Base-by-base conservation (phyloP, 2,888 invertebrate species). In the Drosophila colorata region DNA sequence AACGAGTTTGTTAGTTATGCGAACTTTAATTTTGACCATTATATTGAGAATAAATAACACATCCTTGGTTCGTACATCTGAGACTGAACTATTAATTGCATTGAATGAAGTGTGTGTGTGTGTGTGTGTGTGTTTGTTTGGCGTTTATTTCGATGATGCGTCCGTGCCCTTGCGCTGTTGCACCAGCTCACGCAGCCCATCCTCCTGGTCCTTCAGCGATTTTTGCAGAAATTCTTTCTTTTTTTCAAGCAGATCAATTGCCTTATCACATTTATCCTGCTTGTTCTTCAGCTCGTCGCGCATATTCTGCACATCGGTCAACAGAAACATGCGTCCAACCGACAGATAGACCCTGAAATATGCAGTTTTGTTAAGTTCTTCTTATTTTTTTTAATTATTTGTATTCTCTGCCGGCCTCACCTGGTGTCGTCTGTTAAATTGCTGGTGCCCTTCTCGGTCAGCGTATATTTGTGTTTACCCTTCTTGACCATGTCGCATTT, bases 1-100 rank as follows among this genome's bases (percentile, higher is more conserved):
- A 99, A 99, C 93, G 97, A 97, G 92, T 99, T 99, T 93, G 94
- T 94, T 48, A 98, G 98, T 92, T 99, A 95, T 92, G 94, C 97
- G 44, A 98, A 98, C 93, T 98, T 97, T 92, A 93, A 96, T 91
- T 93, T 96, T 69, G 95, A 96, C 66, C 74, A 87, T 63, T 86
- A 81, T 76, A 78, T 87, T 89, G 71, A 76, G 63, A 83, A 75
- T 87, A 85, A 89, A 84, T 87, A 89, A 70, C 55, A 46, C 47
- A 52, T 35, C 20, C n/a, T 53, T 43, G 48, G 47, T 38, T 48
- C 43, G 51, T 57, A 38, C 37, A 41, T 18, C 16, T n/a, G 16
- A 33, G 28, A 51, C n/a, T 58, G 41, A 20, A 55, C 13, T 55
- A 41, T 16, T 14, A 33, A 43, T 43, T 65, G 44, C 31, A 16